These are phyloP conservation scores for Oncorhynchus kisutch DNA, from an alignment of 2,113 vertebrate species.

Conservation along the genomic window DNA sequence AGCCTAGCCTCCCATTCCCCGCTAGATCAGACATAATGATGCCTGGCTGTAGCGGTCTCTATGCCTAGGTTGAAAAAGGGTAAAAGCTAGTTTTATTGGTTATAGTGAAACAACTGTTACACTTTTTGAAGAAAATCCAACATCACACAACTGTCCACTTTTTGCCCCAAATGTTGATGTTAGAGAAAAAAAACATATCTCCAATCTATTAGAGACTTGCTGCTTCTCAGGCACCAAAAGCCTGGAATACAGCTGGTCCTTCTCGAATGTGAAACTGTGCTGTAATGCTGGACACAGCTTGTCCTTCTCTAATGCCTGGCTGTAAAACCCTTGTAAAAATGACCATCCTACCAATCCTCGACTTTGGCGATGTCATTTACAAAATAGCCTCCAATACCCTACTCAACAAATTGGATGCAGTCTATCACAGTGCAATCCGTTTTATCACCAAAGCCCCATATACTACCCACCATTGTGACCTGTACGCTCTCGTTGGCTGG, in stretches of 20 bases:
- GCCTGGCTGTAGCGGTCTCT: neutral
- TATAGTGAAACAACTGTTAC: neutral
- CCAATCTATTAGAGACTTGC: neutral
- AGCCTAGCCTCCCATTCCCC: neutral
- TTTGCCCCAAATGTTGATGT: neutral
- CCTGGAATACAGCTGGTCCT: neutral
- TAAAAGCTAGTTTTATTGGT: neutral
- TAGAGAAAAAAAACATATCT: neutral
- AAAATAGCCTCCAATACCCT: too few species aligned
- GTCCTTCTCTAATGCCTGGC: slow-evolving; percentile 9
- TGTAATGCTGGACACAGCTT: neutral
- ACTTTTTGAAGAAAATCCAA: neutral
- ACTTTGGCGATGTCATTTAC: too few species aligned
- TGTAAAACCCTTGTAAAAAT: too few species aligned
- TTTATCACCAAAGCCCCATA: too few species aligned
- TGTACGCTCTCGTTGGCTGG: too few species aligned
- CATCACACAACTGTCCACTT: neutral
- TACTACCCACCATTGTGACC: too few species aligned
- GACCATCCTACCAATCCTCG: too few species aligned
- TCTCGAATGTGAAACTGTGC: neutral
- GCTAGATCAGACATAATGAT: neutral
- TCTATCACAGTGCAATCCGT: too few species aligned
- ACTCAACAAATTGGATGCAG: too few species aligned
- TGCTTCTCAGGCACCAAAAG: neutral
- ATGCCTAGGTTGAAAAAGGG: neutral